Percentiles rank a stretch among this genome's conserved stretches.
phyloP scores from a whole-genome alignment of 2,797 vertebrate genomes.

The Nasua narica region DNA sequence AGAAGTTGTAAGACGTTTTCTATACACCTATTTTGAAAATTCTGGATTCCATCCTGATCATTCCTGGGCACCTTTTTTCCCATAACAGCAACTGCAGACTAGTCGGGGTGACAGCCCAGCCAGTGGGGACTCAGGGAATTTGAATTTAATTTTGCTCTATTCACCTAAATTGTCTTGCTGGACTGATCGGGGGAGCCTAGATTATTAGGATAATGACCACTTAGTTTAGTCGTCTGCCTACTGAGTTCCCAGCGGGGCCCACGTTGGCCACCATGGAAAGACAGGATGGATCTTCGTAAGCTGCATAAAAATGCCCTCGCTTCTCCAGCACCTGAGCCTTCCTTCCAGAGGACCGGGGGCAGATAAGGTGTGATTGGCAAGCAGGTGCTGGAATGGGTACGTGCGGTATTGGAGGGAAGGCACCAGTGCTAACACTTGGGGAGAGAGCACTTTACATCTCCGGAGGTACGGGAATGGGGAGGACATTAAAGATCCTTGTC shows the following conservation, averaged over 20 bases:
- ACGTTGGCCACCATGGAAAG: neutral
- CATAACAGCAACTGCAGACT: neutral
- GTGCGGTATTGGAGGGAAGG: neutral
- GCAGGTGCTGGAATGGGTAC: neutral
- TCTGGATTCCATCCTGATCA: neutral
- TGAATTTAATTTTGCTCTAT: neutral
- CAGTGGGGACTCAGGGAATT: neutral
- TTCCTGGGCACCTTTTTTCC: neutral
- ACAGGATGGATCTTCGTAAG: neutral
- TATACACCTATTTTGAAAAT: neutral
- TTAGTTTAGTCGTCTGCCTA: neutral
- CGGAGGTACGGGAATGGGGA: neutral
- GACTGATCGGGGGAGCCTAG: neutral
- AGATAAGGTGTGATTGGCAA: neutral
- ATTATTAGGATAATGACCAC: neutral
- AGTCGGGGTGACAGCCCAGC: neutral
- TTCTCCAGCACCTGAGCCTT: neutral
- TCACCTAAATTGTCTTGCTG: neutral
- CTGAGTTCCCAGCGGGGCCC: neutral
- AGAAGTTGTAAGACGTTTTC: neutral
- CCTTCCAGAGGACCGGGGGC: neutral
- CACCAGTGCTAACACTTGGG: neutral
- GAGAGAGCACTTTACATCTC: neutral
- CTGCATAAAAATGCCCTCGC: neutral
- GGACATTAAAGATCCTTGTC: neutral